Conservation (phyloP, 1,140 invertebrate species). For the Campoletis sonorensis region DNA sequence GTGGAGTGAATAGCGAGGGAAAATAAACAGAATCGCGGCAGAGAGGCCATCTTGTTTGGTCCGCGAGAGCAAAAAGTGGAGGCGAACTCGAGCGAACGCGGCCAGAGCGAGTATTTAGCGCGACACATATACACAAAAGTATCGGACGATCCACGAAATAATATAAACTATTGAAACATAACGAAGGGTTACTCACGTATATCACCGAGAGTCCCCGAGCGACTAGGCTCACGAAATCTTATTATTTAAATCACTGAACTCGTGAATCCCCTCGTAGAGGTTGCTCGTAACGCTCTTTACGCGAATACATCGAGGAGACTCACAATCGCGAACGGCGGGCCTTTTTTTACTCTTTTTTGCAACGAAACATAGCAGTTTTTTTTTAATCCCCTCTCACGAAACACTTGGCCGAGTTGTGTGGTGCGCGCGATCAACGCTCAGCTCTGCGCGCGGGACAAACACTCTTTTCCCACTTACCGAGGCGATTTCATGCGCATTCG, state of each 20-base stretch:
- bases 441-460: too few relatives aligned
- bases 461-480: too few relatives aligned
- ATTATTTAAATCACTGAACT: neutral
- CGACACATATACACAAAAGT: neutral
- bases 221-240: neutral
- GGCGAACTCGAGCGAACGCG: neutral
- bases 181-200: too few relatives aligned
- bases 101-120: neutral
- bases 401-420: neutral
- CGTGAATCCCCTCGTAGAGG: neutral
- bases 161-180: neutral
- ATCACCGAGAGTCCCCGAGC: neutral
- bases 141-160: neutral
- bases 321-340: neutral
- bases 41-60: constrained; percentile 52
- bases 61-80: neutral
- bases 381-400: neutral
- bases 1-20: constrained; percentile 23
- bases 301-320: neutral
- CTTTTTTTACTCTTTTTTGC: neutral
- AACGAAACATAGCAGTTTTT: neutral
- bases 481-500: too few relatives aligned
- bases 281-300: neutral
- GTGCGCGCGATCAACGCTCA: neutral
- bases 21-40: constrained; percentile 51